phyloP scores from a whole-genome alignment of 1,140 invertebrate species.

The Nomia melanderi region DNA sequence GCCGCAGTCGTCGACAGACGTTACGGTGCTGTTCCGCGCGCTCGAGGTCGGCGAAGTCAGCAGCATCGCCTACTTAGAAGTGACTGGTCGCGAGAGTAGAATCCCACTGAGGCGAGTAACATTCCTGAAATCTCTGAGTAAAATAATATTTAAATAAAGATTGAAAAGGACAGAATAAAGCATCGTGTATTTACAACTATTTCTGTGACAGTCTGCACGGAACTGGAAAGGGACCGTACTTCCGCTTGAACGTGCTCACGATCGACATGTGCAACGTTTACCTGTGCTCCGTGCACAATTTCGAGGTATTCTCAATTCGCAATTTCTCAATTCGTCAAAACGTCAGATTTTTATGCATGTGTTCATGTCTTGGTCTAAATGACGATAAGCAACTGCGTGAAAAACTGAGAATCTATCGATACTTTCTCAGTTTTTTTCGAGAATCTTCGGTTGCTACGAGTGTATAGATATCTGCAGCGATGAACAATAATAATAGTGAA shows the following conservation, averaged over 20 bases:
- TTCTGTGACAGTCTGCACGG: slow-evolving; percentile 61
- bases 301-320: slow-evolving; percentile 62
- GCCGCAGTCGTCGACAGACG: slow-evolving; percentile 65
- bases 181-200: too few relatives aligned
- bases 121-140: too few relatives aligned
- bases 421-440: too few relatives aligned
- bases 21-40: slow-evolving; percentile 71
- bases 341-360: too few relatives aligned
- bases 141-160: too few relatives aligned
- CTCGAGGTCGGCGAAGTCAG: slow-evolving; percentile 60
- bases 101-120: slow-evolving; percentile 69
- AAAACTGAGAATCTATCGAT: too few relatives aligned
- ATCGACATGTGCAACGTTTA: slow-evolving; percentile 68
- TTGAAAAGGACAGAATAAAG: neutral
- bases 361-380: too few relatives aligned
- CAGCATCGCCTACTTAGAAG: slow-evolving; percentile 72
- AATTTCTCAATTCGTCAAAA: too few relatives aligned
- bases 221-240: slow-evolving; percentile 68
- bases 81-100: slow-evolving; percentile 70
- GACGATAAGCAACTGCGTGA: too few relatives aligned
- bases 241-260: slow-evolving; percentile 71
- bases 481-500: neutral
- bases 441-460: too few relatives aligned
- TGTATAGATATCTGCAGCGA: too few relatives aligned
- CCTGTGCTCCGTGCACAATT: slow-evolving; percentile 68